phyloP scores from a whole-genome alignment of 2,888 invertebrate genomes.

The Spicauda simplicius region DNA sequence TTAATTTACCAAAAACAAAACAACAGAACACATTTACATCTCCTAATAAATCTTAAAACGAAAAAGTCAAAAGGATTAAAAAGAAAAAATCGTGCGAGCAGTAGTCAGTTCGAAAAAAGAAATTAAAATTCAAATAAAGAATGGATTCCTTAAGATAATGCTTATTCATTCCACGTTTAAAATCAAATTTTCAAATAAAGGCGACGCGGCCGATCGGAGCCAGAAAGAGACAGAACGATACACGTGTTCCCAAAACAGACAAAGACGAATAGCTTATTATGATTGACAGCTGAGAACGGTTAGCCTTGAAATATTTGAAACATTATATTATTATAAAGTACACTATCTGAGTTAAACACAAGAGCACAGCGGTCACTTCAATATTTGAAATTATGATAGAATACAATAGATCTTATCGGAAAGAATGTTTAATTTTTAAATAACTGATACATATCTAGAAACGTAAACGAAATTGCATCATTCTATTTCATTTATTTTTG shows the following conservation, averaged over 20 bases:
- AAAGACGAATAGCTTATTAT: slow-evolving; percentile 81
- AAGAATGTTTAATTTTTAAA: slow-evolving; percentile 39
- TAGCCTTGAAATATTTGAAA: slow-evolving; percentile 85
- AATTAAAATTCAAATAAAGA: slow-evolving; percentile 83
- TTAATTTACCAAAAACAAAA: slow-evolving; percentile 7
- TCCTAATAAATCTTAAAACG: slow-evolving; percentile 71
- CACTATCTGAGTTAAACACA: slow-evolving; percentile 76
- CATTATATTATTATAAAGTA: slow-evolving; percentile 85
- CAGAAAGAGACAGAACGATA: slow-evolving; percentile 61
- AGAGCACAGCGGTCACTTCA: slow-evolving; percentile 68
- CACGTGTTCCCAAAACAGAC: slow-evolving; percentile 62
- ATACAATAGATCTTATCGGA: slow-evolving; percentile 28
- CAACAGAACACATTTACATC: slow-evolving; percentile 66
- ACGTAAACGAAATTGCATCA: neutral
- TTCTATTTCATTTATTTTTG: no score
- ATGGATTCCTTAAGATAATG: slow-evolving; percentile 82
- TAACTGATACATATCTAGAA: neutral
- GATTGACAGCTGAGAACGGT: slow-evolving; percentile 85
- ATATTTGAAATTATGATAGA: slow-evolving; percentile 38
- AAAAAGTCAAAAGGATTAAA: slow-evolving; percentile 64
- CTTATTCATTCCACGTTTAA: slow-evolving; percentile 85
- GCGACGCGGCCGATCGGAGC: slow-evolving; percentile 76
- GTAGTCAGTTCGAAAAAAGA: slow-evolving; percentile 77
- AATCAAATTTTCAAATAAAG: slow-evolving; percentile 84
- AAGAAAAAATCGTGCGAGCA: slow-evolving; percentile 60